Percentiles rank a stretch among this genome's conserved stretches.
phyloP scores from a whole-genome alignment of 2,888 invertebrate species.

The Ectobius pallidus region DNA sequence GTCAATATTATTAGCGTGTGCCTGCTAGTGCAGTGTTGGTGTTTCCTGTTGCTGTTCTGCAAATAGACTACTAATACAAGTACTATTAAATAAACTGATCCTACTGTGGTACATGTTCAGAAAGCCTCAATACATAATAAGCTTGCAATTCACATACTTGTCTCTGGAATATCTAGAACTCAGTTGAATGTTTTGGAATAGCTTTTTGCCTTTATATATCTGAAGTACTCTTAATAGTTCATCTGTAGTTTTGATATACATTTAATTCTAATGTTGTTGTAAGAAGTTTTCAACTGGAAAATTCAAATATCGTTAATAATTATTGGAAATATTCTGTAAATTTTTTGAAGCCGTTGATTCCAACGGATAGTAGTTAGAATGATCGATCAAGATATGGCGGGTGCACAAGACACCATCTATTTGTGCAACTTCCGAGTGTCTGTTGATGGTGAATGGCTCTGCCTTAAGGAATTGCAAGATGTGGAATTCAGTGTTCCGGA shows the following conservation, averaged over 20 bases:
- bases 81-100: no score
- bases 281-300: background rate
- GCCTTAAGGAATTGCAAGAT: constrained; percentile 91
- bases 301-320: background rate
- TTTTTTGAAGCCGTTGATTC: background rate
- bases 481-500: constrained; percentile 80
- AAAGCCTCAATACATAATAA: background rate
- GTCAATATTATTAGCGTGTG: constrained; percentile 8
- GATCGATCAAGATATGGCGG: constrained; percentile 69
- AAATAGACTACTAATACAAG: no score
- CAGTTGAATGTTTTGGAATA: background rate
- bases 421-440: constrained; percentile 96
- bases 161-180: background rate
- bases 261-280: background rate
- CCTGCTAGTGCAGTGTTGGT: background rate
- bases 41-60: no score
- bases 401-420: constrained; percentile 95
- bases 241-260: background rate
- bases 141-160: background rate
- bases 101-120: background rate
- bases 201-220: constrained; percentile 1
- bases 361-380: constrained; percentile 28
- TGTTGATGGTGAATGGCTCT: constrained; percentile 97
- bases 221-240: background rate
- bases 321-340: background rate